Evolutionary conservation across 2,888 invertebrate species (phyloP), one percentile per base, ranked within the genome.

Genomic region (Melinopterus prodromus): DNA sequence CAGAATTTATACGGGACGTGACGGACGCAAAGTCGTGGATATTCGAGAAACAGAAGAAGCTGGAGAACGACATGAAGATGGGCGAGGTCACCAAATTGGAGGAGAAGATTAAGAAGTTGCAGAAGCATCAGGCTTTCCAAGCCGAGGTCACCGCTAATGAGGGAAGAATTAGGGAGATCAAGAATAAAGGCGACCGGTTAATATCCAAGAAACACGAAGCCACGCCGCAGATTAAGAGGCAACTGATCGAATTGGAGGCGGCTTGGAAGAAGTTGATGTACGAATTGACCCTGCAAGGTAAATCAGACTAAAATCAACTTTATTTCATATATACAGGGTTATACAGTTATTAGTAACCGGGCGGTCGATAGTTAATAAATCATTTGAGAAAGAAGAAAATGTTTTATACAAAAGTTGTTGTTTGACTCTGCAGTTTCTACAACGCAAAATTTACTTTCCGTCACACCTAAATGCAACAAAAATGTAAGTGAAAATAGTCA

Each of bases 41-140:
- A 80, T 95, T 94, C 69, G 98, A 98, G 88, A 98, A 97, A 87
- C 93, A 95, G 82, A 97, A 96, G 89, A 96, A 96, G 87, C 90
- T 98, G 6, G 95, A 96, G 81, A 93, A 95, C 0, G 96, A 97
- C 87, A 94, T 94, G 6, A 93, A 92, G 82, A 92, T 93, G 79
- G 93, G 92, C 35, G 95, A 96, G 86, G 95, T 96, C 6, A 94
- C 95, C 0, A 95, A 94, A 86, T 90, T 99, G 3, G 97, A 98
- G 86, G 98, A 98, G 86, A 99, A 99, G 90, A 98, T 99, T 84
- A 97, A 97, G 90, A 96, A 96, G 86, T 90, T 98, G 53, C 97
- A 98, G 87, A 98, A 97, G 87, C 97, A 98, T 89, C 98, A 98
- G 89, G 97, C 98, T 0, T 97, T 98, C 91, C 96, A 98, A 85